Evolutionary conservation across 2,113 vertebrate genomes (phyloP), one percentile per base, ranked within the genome.

Genomic region (Misgurnus mizolepis): DNA sequence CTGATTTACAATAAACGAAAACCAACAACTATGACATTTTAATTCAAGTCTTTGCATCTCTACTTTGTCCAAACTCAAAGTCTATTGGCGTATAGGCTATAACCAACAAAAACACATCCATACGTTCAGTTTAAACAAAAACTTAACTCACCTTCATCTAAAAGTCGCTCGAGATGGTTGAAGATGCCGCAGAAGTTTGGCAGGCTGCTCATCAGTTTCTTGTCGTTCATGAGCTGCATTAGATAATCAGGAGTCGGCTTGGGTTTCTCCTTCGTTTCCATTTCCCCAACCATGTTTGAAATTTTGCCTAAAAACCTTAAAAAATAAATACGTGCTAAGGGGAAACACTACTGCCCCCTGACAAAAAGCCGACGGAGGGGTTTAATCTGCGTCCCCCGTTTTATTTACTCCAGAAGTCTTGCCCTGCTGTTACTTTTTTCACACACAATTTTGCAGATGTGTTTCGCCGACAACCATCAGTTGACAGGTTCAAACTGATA

Each of bases 141-240:
- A 45, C 39, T 4, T 49, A 56, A 27, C 82, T 88, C 93, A 98
- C 97, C 96, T 94, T 98, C 97, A 85, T 98, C 97, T 93, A 98
- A 91, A 76, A 98, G 95, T 89, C 97, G 90, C 92, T 98, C 97
- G 84, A 98, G 96, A 89, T 98, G 97, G 93, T 96, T 97, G 92
- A 98, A 98, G 92, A 98, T 98, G 89, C 96, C 95, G 87, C 96
- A 98, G 93, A 98, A 98, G 96, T 98, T 98, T 82, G 97, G 97
- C 87, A 98, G 95, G 80, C 96, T 98, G 90, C 96, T 97, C 96
- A 98, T 98, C 86, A 98, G 95, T 90, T 98, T 98, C 92, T 96
- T 92, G 90, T 98, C 96, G 94, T 98, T 98, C 96, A 98, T 98
- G 80, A 98, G 93, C 93, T 98, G 97, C 96, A 98, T 98, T 86